A percentile compares a stretch with the other conserved stretches of the same genome.
These are phyloP conservation scores for Baccha elongata DNA, from an alignment of 2,888 invertebrate genomes.

Conservation along the genomic window DNA sequence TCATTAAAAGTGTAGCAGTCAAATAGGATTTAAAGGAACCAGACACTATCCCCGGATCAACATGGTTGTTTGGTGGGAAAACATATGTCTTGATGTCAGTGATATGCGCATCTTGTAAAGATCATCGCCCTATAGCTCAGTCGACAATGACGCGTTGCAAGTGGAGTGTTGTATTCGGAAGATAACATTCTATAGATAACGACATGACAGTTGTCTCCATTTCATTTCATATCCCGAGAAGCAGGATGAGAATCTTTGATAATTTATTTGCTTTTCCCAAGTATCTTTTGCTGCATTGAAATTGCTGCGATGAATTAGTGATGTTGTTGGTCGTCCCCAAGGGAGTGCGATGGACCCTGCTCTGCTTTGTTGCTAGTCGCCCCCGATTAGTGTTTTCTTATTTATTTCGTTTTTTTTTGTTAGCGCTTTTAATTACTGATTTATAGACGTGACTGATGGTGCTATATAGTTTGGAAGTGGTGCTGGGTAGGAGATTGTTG, in stretches of 20 bases:
- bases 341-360: conserved; percentile 54
- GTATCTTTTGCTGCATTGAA: conserved; percentile 21
- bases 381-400: conserved; percentile 63
- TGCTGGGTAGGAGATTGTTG: conserved; percentile 35
- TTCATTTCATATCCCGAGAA: conserved; percentile 6
- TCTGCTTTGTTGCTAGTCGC: conserved; percentile 43
- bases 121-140: conserved; percentile 31
- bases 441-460: conserved; percentile 56
- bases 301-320: conserved; percentile 18
- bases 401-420: not conserved
- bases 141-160: not conserved
- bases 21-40: conserved; percentile 12
- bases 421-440: conserved; percentile 70
- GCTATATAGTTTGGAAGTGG: not conserved
- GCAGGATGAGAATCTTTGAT: conserved; percentile 26
- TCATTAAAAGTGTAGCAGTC: conserved; percentile 21
- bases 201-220: conserved; percentile 60
- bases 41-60: conserved; percentile 28
- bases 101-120: conserved; percentile 41
- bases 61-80: conserved; percentile 59
- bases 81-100: conserved; percentile 64
- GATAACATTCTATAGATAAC: conserved; percentile 58
- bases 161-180: conserved; percentile 7
- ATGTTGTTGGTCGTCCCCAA: conserved; percentile 27
- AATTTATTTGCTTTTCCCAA: conserved; percentile 58